Base-by-base conservation (phyloP, 1,140 invertebrate genomes). In the Pseudomyrmex cubaensis region DNA sequence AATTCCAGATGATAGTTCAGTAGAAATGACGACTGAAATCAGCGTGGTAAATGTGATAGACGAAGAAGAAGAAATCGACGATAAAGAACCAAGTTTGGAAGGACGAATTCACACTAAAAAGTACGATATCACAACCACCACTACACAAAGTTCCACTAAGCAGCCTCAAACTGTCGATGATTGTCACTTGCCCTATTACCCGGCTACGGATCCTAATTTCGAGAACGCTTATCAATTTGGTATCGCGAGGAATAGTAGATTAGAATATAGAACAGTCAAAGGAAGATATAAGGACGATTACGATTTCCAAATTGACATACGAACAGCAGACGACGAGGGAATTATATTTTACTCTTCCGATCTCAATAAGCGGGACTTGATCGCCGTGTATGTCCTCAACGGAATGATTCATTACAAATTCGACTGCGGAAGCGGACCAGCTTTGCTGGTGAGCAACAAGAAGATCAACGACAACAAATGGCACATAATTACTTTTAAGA, bases 321-420 rank as follows among this genome's bases (percentile, higher is more conserved):
- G 97, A 87, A 99, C 98, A 0, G 95, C 94, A 52, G 95, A 96
- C 64, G 92, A 95, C 0, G 96, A 98, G 88, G 99, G 99, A 59
- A 95, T 99, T 1, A 95, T 98, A 52, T 97, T 99, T 92, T 99
- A 98, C 92, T 96, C 96, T 0, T 94, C 96, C 0, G 96, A 97
- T 82, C 84, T 91, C 1, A 94, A 95, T 57, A 96, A 97, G 17
- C 94, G 94, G 46, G 97, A 99, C 91, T 97, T 97, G 90, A 95
- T 99, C 2, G 96, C 97, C 8, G 90, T 99, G 0, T 98, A 97
- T 89, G 94, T 99, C 91, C 95, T 96, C 63, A 95, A 97, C 57
- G 98, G 98, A 61, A 95, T 95, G 91, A 89, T 98, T 15, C 91
- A 96, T 69, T 98, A 97, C 89, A 94, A 95, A 2, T 98, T 97